phyloP scores from a whole-genome alignment of 1,140 invertebrate species.

The Drosophila mojavensis region DNA sequence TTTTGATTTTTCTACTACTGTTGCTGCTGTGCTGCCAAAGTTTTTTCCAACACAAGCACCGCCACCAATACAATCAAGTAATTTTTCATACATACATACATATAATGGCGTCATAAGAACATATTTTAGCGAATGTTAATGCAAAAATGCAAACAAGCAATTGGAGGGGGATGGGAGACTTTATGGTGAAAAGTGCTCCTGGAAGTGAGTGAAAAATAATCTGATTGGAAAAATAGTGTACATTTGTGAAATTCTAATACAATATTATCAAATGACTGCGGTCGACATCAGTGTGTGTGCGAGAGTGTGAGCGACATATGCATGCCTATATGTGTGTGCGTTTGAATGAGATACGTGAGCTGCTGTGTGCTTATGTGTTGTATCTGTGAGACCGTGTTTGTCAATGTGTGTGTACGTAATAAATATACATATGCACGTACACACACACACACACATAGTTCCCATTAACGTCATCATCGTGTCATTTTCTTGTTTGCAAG shows the following conservation, averaged over 20 bases:
- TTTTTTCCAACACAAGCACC: conserved; percentile 61
- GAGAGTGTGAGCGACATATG: conserved; percentile 37
- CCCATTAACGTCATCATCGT: conserved; percentile 83
- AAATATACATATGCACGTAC: conserved; percentile 66
- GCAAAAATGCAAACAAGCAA: conserved; percentile 43
- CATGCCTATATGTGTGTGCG: conserved; percentile 35
- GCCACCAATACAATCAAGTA: conserved; percentile 66
- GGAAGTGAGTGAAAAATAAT: conserved; percentile 29
- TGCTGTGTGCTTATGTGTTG: conserved; percentile 44
- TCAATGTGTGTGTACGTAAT: conserved; percentile 56
- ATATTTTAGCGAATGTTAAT: conserved; percentile 63
- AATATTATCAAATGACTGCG: conserved; percentile 81
- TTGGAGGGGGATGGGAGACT: conserved; percentile 21
- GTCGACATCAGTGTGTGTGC: conserved; percentile 59
- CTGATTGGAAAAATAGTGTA: conserved; percentile 66
- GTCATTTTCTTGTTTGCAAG: conserved; percentile 79
- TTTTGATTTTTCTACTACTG: conserved; percentile 81
- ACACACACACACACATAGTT: conserved; percentile 64
- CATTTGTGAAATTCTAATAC: conserved; percentile 78
- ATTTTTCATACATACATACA: conserved; percentile 64
- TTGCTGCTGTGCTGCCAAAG: conserved; percentile 63
- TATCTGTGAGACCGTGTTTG: conserved; percentile 25
- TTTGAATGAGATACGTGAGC: conserved; percentile 54
- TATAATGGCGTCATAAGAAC: conserved; percentile 81
- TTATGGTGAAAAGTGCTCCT: conserved; percentile 25